A percentile compares a stretch with the other conserved stretches of the same genome.
Conservation (phyloP, 2,797 vertebrate species). For the Holocentrus rufus region DNA sequence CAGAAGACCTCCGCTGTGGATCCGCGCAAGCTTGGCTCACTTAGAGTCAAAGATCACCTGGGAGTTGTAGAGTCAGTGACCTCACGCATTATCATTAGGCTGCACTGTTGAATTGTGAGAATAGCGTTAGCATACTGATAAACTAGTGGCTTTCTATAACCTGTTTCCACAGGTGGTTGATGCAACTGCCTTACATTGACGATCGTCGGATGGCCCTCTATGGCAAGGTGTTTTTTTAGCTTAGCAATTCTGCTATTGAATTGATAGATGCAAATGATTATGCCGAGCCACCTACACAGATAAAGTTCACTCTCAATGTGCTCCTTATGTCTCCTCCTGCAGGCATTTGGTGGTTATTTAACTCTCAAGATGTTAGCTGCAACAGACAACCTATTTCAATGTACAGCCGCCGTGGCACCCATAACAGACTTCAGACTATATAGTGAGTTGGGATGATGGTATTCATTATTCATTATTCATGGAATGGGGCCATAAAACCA, state of each 20-base stretch:
- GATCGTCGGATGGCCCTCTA: constrained; percentile 83
- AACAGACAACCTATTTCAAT: constrained; percentile 83
- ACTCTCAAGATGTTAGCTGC: constrained; percentile 84
- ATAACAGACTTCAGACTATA: constrained; percentile 87
- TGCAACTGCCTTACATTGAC: constrained; percentile 85
- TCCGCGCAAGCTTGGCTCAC: constrained; percentile 78
- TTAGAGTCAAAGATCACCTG: constrained; percentile 83
- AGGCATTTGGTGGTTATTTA: constrained; percentile 88
- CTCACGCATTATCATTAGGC: constrained; percentile 15
- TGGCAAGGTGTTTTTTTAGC: constrained; percentile 81
- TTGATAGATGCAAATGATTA: not conserved
- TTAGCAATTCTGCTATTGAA: not conserved
- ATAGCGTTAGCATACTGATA: not conserved
- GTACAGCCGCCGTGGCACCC: constrained; percentile 81
- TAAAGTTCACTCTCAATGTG: not conserved
- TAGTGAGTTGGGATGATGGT: constrained; percentile 76
- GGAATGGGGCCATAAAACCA: not conserved
- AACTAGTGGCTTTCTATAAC: constrained; percentile 14
- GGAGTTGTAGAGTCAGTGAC: constrained; percentile 83
- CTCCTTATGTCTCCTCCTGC: constrained; percentile 36
- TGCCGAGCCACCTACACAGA: not conserved
- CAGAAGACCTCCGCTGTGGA: constrained; percentile 78
- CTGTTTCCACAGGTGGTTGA: constrained; percentile 79
- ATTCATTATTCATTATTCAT: constrained; percentile 19
- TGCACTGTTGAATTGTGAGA: not conserved